Base-by-base conservation (phyloP, 1,140 invertebrate species). In the Neotoxoptera formosana region DNA sequence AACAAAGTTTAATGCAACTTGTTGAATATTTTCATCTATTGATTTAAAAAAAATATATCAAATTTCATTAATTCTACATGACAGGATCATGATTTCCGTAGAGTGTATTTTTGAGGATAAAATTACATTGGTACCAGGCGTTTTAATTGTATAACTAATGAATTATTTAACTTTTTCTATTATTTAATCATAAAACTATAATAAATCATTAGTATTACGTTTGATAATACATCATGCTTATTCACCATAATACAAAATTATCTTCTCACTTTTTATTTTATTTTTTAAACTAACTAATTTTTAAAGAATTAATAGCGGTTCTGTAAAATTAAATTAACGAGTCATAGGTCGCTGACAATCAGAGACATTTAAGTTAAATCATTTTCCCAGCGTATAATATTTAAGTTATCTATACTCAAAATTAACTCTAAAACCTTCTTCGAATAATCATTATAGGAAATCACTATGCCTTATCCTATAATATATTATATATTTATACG, bases 371-470 rank as follows among this genome's bases (percentile, higher is more conserved):
- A 84, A 84, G 83, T 84, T 84, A 84, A 76, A 87, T 87, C 45
- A 87, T 87, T 89, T 89, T 89, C n/a, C 48, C n/a, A 51, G 36
- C 21, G 20, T 53, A 53, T 21, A 53, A 36, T 53, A 86, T 86
- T 17, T 86, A 1, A n/a, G 47, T 89, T 89, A 89, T 89, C 87
- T 89, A 53, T 86, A 23, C 21, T n/a, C n/a, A 51, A 53, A 89
- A 89, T 53, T 53, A 89, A 53, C n/a, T 89, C 30, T 89, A 86
- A 41, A 47, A 89, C n/a, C 34, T 89, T 89, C 87, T 89, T 89
- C 48, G 48, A 89, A 53, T n/a, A 51, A 89, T 87, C 87, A 51
- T 89, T 89, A 89, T 53, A 89, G n/a, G 30, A 89, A 89, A 53
- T 89, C n/a, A 53, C 48, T 87, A 1, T 47, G 17, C 25, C 30